Percentiles rank a stretch among this genome's conserved stretches.
Conservation (phyloP, 2,797 vertebrate genomes). For the Notolepis coatsorum region DNA sequence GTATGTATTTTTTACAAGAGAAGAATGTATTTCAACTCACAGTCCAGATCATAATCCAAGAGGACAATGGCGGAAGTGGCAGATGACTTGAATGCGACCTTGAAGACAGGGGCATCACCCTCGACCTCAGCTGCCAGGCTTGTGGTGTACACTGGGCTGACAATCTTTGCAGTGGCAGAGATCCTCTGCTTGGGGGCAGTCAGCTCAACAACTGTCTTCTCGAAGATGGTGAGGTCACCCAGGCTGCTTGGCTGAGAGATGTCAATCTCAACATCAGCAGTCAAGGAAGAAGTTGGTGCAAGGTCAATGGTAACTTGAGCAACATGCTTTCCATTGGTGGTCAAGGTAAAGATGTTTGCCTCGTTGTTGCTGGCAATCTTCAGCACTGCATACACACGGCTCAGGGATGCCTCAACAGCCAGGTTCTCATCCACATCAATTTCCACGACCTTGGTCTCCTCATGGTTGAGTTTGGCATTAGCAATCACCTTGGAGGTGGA, state of each 20-base stretch:
- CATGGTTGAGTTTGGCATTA: slow-evolving; percentile 71
- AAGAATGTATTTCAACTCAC: slow-evolving; percentile 78
- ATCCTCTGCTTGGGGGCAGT: slow-evolving; percentile 81
- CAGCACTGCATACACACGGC: slow-evolving; percentile 82
- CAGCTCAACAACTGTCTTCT: slow-evolving; percentile 76
- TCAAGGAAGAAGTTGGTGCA: slow-evolving; percentile 71
- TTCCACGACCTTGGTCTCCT: slow-evolving; percentile 72
- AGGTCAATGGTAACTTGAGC: slow-evolving; percentile 84
- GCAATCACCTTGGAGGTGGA: slow-evolving; percentile 82
- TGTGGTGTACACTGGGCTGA: slow-evolving; percentile 82
- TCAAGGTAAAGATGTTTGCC: slow-evolving; percentile 64
- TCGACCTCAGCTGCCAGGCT: slow-evolving; percentile 75
- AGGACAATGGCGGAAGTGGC: slow-evolving; percentile 82
- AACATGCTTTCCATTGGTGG: slow-evolving; percentile 81
- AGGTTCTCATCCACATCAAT: slow-evolving; percentile 84
- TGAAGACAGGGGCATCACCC: slow-evolving; percentile 69
- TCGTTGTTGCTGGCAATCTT: slow-evolving; percentile 83
- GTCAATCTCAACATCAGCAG: slow-evolving; percentile 80
- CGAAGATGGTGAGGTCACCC: slow-evolving; percentile 75
- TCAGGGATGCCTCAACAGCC: slow-evolving; percentile 83
- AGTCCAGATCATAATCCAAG: slow-evolving; percentile 83
- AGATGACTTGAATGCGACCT: slow-evolving; percentile 76
- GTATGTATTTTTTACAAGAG: background rate
- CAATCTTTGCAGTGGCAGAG: slow-evolving; percentile 70
- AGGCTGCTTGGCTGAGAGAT: slow-evolving; percentile 82